These are phyloP conservation scores for Amblyopsis rosae DNA, from an alignment of 2,113 vertebrate species.

Conservation along the genomic window DNA sequence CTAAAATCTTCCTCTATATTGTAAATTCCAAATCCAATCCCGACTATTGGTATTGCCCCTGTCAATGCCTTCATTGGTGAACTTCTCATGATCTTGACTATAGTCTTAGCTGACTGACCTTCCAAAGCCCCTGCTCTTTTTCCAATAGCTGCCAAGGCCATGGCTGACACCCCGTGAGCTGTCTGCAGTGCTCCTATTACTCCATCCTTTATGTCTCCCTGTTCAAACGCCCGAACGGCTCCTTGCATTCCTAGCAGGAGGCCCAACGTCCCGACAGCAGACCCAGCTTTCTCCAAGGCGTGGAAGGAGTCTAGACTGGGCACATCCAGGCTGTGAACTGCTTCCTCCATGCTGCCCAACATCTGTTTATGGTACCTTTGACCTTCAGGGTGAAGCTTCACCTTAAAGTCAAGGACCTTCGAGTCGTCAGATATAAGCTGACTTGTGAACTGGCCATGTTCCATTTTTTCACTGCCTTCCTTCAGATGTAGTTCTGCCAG, in stretches of 20 bases:
- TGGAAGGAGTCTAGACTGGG: too few relatives aligned
- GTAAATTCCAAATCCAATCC: constrained; percentile 48
- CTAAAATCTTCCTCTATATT: constrained; percentile 19
- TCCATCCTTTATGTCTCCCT: constrained; percentile 30
- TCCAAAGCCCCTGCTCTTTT: constrained; percentile 17
- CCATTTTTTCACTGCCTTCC: constrained; percentile 10
- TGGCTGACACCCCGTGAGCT: constrained; percentile 25
- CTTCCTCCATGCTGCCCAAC: constrained; percentile 1
- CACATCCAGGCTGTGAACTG: too few relatives aligned
- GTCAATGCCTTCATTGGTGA: constrained; percentile 1
- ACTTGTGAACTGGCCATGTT: constrained; percentile 35
- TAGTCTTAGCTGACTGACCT: constrained; percentile 5
- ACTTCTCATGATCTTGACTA: constrained; percentile 3
- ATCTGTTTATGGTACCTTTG: constrained; percentile 17
- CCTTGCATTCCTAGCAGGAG: constrained; percentile 48
- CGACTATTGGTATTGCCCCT: constrained; percentile 17
- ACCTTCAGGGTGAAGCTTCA: constrained; percentile 21
- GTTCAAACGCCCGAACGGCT: constrained; percentile 29
- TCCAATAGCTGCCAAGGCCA: constrained; percentile 23
- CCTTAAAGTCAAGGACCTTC: constrained; percentile 25
- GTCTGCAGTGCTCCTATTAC: constrained; percentile 13
- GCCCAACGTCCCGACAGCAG: constrained; percentile 18
- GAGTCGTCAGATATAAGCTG: not conserved
- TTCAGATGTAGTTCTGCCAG: not conserved
- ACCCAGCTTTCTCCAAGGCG: constrained; percentile 18